These are phyloP conservation scores for Formica aserva DNA, from an alignment of 2,888 invertebrate genomes.

Conservation along the genomic window DNA sequence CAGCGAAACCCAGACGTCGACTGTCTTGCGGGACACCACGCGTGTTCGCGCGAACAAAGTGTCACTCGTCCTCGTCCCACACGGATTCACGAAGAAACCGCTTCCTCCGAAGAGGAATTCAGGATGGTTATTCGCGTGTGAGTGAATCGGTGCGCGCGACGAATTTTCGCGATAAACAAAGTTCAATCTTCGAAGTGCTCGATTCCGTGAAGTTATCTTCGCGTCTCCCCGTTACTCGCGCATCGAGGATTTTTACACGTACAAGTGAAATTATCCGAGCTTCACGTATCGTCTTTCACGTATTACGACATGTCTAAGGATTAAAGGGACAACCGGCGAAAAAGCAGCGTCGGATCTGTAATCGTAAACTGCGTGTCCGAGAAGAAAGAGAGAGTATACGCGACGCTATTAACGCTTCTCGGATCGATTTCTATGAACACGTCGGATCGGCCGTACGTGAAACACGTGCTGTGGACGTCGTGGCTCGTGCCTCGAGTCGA, in stretches of 20 bases:
- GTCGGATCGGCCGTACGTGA: not conserved
- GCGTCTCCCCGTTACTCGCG: not conserved
- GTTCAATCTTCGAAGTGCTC: conserved; percentile 22
- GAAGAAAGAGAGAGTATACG: not conserved
- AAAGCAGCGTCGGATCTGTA: not conserved
- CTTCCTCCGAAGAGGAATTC: not conserved
- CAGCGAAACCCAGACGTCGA: conserved; percentile 26
- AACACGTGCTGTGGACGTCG: conserved; percentile 24
- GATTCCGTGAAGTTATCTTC: conserved; percentile 40
- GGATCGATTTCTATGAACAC: conserved; percentile 15
- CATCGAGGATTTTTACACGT: not conserved
- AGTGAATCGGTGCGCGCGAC: conserved; percentile 4
- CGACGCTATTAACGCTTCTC: not conserved
- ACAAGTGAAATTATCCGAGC: not conserved
- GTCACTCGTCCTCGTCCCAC: conserved; percentile 9
- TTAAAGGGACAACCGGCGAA: not conserved
- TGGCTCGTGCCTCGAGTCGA: not conserved
- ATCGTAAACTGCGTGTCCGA: not conserved
- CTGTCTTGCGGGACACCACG: not conserved
- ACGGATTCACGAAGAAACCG: not conserved
- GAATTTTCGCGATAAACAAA: conserved; percentile 3
- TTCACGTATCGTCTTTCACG: not conserved
- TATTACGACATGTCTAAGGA: not conserved
- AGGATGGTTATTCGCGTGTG: not conserved
- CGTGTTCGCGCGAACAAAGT: conserved; percentile 13